Conservation (phyloP, 2,113 vertebrate species). For the Channa maculata region DNA sequence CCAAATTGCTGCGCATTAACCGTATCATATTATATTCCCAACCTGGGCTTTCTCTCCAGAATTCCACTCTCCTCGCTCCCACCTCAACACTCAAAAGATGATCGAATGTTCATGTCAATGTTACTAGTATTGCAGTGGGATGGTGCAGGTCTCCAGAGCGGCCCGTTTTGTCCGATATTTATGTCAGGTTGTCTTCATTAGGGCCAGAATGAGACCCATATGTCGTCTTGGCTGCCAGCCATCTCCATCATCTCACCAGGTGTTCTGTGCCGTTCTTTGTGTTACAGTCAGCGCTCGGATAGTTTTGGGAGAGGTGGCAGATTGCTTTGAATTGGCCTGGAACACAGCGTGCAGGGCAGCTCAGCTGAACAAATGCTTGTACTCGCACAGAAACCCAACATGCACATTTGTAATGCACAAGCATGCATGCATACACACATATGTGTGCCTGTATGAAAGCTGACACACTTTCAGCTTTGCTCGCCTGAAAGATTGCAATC, state of each 20-base stretch:
- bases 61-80: conserved; percentile 7
- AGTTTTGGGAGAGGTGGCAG: conserved; percentile 65
- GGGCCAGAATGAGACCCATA: conserved; percentile 72
- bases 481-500: conserved; percentile 31
- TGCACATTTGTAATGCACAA: neutral
- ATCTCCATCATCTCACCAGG: conserved; percentile 76
- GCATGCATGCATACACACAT: neutral
- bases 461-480: neutral
- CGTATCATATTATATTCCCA: conserved; percentile 10
- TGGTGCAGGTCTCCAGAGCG: conserved; percentile 31
- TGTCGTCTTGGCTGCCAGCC: conserved; percentile 74
- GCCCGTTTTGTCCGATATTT: conserved; percentile 70
- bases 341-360: conserved; percentile 44
- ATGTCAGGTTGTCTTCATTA: conserved; percentile 79
- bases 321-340: conserved; percentile 63
- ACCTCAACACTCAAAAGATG: conserved; percentile 30
- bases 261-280: conserved; percentile 69
- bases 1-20: conserved; percentile 42
- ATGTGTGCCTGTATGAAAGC: neutral
- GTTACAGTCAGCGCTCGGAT: conserved; percentile 60
- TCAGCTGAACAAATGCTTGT: conserved; percentile 38
- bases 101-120: conserved; percentile 62
- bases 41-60: conserved; percentile 4
- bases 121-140: conserved; percentile 35
- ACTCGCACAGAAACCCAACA: neutral